Evolutionary conservation across 2,797 vertebrate species (phyloP).

Genomic region (Pantherophis alleghaniensis): DNA sequence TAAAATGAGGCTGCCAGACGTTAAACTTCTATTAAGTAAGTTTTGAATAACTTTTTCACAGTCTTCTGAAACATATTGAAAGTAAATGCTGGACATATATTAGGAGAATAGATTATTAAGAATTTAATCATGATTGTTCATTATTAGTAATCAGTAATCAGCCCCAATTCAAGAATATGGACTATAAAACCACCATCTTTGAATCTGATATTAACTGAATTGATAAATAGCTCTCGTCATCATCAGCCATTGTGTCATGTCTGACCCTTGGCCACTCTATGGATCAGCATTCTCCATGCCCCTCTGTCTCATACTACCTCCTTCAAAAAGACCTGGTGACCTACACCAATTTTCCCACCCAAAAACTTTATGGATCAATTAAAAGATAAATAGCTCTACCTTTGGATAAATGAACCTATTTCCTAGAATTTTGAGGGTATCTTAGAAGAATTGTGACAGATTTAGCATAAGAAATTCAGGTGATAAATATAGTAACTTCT

Average conservation of each 20-base stretch:
- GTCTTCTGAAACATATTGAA: not conserved
- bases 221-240: not conserved
- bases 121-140: not conserved
- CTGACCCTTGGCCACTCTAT: not conserved
- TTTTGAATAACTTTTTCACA: constrained; percentile 1
- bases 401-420: not conserved
- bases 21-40: not conserved
- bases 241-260: not conserved
- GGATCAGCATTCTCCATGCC: not conserved
- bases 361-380: not conserved
- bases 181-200: not conserved
- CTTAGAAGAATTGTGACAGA: not conserved
- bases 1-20: not conserved
- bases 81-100: not conserved
- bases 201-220: not conserved
- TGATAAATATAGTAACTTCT: not conserved
- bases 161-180: not conserved
- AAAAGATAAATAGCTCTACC: not conserved
- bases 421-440: not conserved
- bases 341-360: not conserved
- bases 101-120: not conserved
- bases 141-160: not conserved
- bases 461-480: not conserved
- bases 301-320: not conserved
- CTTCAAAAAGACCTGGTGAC: not conserved